These are phyloP conservation scores for Onychomys leucogaster DNA, from an alignment of 2,797 vertebrate species.

Conservation along the genomic window DNA sequence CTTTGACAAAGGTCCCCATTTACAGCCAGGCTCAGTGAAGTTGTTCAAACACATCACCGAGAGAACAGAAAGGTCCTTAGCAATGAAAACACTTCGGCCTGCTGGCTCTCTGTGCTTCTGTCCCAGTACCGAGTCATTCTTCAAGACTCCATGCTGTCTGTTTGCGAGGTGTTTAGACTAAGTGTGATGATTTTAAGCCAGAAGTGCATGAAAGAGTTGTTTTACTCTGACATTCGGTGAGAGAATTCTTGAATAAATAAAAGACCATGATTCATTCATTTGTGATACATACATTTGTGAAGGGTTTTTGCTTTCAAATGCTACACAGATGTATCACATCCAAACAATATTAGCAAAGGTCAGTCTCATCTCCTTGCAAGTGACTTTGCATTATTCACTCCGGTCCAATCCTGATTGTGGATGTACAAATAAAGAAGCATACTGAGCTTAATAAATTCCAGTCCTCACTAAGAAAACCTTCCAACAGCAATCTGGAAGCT, in stretches of 20 bases:
- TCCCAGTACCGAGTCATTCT: not conserved
- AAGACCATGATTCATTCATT: not conserved
- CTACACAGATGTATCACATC: not conserved
- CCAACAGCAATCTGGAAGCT: not conserved
- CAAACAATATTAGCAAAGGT: not conserved
- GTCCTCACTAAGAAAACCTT: not conserved
- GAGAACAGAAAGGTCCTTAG: constrained; percentile 3
- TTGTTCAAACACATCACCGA: constrained; percentile 46
- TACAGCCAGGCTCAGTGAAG: constrained; percentile 50
- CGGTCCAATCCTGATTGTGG: not conserved
- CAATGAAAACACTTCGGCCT: not conserved
- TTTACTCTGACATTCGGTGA: constrained; percentile 32
- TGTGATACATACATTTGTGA: not conserved
- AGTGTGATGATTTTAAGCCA: constrained; percentile 4
- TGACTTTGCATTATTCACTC: constrained; percentile 45
- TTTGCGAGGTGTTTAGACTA: not conserved
- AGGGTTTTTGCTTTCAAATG: constrained; percentile 19
- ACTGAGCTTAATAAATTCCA: not conserved
- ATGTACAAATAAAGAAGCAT: not conserved
- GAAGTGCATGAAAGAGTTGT: constrained; percentile 20
- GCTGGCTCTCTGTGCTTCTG: constrained; percentile 3
- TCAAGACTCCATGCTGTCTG: not conserved
- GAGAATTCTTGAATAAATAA: constrained; percentile 56
- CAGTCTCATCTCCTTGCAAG: not conserved
- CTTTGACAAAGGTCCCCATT: constrained; percentile 73